phyloP scores from a whole-genome alignment of 2,113 vertebrate genomes.

The Furnarius figulus region DNA sequence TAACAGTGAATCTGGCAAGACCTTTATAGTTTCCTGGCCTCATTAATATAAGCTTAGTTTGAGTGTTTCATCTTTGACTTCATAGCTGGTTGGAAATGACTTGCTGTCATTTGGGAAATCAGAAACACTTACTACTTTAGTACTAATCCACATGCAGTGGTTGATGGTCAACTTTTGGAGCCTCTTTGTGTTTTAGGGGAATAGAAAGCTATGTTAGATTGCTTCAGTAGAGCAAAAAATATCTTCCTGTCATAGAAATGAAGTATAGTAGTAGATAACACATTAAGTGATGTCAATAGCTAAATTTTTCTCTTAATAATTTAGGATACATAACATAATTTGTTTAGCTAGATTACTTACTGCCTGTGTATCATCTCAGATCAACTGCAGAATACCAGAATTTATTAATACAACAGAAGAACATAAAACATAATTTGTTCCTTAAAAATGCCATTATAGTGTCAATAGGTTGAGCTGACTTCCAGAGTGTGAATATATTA shows the following conservation, averaged over 20 bases:
- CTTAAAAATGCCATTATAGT: background rate
- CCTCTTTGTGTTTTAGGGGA: background rate
- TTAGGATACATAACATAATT: background rate
- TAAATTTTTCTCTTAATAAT: background rate
- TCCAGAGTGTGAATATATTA: background rate
- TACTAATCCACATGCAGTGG: background rate
- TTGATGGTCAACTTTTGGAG: background rate
- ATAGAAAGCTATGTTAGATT: background rate
- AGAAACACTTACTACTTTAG: background rate
- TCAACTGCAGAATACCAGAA: background rate
- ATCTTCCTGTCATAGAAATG: background rate
- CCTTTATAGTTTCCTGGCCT: background rate
- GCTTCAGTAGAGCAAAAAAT: background rate
- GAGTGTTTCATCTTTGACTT: background rate
- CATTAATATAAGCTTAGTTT: rapidly evolving
- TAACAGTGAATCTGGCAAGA: background rate
- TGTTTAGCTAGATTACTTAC: background rate
- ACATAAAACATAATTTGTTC: background rate
- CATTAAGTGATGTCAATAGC: background rate
- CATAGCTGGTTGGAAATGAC: background rate
- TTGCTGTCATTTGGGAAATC: background rate
- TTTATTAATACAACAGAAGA: background rate
- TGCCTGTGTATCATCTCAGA: background rate
- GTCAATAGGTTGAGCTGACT: background rate
- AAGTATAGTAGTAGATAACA: background rate